A percentile compares a stretch with the other conserved stretches of the same genome.
phyloP scores from a whole-genome alignment of 2,113 vertebrate genomes.

The Prionailurus viverrinus region DNA sequence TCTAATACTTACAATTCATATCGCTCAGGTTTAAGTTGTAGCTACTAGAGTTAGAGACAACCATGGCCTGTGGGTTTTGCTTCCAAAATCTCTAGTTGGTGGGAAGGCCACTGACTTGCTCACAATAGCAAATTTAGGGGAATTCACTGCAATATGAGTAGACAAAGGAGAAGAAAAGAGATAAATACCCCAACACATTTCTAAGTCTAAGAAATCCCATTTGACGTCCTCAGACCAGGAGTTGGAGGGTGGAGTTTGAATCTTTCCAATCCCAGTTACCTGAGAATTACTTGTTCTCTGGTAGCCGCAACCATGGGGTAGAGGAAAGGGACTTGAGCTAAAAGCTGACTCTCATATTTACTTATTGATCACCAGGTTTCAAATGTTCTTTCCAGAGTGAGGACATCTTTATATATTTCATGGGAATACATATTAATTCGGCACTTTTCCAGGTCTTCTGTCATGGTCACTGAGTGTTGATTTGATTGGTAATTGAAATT shows the following conservation, averaged over 20 bases:
- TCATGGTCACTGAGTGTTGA: slow-evolving; percentile 63
- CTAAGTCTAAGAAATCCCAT: neutral
- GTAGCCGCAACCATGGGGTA: neutral
- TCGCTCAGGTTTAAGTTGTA: slow-evolving; percentile 72
- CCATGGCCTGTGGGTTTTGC: slow-evolving; percentile 53
- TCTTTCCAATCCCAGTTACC: neutral
- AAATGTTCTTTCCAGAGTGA: slow-evolving; percentile 54
- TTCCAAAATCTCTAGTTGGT: slow-evolving; percentile 47
- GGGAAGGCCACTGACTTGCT: slow-evolving; percentile 20
- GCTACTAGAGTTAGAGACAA: neutral
- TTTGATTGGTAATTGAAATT: slow-evolving; percentile 78
- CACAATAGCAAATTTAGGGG: neutral
- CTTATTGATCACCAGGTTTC: slow-evolving; percentile 44
- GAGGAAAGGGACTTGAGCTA: neutral
- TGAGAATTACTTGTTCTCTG: neutral
- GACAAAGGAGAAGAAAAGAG: neutral
- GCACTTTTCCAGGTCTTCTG: slow-evolving; percentile 45
- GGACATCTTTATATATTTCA: slow-evolving; percentile 66
- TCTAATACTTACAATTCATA: slow-evolving; percentile 82
- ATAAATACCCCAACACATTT: slow-evolving; percentile 2
- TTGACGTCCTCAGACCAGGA: neutral
- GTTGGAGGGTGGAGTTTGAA: neutral
- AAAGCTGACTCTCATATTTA: slow-evolving; percentile 29
- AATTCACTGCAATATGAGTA: neutral
- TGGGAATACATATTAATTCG: slow-evolving; percentile 71